Base-by-base conservation (phyloP, 2,797 vertebrate species). In the Delichon dasypus region DNA sequence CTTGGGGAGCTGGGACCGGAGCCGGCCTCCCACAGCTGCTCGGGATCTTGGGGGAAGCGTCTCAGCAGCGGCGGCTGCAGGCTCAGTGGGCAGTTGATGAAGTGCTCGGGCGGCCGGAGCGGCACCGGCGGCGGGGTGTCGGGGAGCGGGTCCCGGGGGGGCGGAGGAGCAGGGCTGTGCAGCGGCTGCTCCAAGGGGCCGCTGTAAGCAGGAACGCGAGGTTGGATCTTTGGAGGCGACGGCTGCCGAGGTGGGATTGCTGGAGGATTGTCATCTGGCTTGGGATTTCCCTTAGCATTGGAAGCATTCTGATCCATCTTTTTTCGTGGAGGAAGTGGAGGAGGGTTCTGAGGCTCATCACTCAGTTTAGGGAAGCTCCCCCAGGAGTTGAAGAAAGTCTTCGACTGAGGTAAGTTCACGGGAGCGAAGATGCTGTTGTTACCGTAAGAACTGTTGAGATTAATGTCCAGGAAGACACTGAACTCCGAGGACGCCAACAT, bases 201-300 rank as follows among this genome's bases (percentile, higher is more conserved):
- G 16, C 96, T 94, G 97, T 98, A 98, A 85, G 98, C 93, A 10
- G 97, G 98, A 68, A 98, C 97, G 9, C 99, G 97, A 10, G 98
- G 98, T 73, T 99, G 99, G 78, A 98, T 97, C 97, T 99, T 98
- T 94, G 98, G 98, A 95, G 98, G 97, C 1, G 99, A 98, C 1
- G 99, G 99, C 79, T 98, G 98, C 89, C 99, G 98, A 5, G 99
- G 99, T 8, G 99, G 99, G 93, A 99, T 98, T 13, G 99, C 99
- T 3, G 99, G 99, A 74, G 99, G 99, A 74, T 98, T 98, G 53
- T 99, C 98, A 4, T 98, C 98, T 1, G 92, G 93, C 97, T 97
- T 98, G 81, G 93, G 90, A 94, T 97, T 98, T 96, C 98, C 97
- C 98, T 99, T 99, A 57, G 97, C 96, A 73, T 98, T 98, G 72